Percentiles rank a stretch among this genome's conserved stretches.
Evolutionary conservation across 2,113 vertebrate species (phyloP).

Genomic region (Sinosuthora webbiana): DNA sequence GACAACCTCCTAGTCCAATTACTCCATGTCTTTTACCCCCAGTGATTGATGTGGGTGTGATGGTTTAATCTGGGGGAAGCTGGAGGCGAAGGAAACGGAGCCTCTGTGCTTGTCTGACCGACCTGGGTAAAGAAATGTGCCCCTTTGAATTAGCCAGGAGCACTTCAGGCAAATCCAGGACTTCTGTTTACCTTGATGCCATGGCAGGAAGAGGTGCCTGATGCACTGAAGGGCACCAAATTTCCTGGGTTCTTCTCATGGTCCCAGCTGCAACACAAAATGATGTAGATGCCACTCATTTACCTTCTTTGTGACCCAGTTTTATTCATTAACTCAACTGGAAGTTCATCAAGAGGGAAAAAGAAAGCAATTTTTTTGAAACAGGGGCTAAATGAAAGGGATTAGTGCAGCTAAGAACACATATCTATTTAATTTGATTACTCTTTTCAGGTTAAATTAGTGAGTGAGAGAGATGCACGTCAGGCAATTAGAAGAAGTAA

Average conservation of each 20-base stretch:
- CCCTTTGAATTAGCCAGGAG: neutral
- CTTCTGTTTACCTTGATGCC: neutral
- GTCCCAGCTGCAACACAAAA: neutral
- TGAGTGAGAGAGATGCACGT: neutral
- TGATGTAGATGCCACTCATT: neutral
- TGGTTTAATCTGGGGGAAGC: neutral
- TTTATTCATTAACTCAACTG: neutral
- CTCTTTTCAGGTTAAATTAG: neutral
- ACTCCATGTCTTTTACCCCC: neutral
- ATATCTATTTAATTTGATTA: neutral
- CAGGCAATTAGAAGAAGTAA: neutral
- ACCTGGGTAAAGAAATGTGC: neutral
- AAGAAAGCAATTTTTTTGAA: neutral
- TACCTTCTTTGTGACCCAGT: neutral
- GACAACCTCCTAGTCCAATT: conserved; percentile 13
- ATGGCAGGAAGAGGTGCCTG: neutral
- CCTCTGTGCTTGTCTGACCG: neutral
- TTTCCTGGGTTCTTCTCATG: neutral
- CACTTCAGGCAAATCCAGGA: neutral
- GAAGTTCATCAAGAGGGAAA: neutral
- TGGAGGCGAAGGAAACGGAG: neutral
- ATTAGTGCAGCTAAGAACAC: neutral
- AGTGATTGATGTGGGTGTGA: neutral
- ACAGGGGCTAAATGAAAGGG: neutral
- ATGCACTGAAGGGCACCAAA: neutral